phyloP scores from a whole-genome alignment of 2,797 vertebrate species.

The Spea hammondii region DNA sequence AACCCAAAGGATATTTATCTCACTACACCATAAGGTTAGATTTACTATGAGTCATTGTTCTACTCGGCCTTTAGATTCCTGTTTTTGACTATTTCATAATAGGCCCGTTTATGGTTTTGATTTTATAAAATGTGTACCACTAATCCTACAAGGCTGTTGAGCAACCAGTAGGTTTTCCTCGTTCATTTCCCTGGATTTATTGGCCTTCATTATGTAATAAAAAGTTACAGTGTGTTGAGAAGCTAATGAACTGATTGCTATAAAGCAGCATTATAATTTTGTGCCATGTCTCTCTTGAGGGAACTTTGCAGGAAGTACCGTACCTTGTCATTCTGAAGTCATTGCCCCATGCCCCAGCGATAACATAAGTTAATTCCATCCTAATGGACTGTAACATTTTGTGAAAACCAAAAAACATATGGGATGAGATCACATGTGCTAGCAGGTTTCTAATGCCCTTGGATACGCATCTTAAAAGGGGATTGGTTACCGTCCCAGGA shows the following conservation, averaged over 20 bases:
- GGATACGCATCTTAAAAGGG: too few relatives aligned
- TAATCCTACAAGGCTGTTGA: too few relatives aligned
- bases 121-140: too few relatives aligned
- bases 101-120: too few relatives aligned
- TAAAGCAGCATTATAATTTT: constrained; percentile 10
- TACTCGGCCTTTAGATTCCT: too few relatives aligned
- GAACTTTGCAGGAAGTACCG: not conserved
- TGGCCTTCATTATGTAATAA: not conserved
- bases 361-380: constrained; percentile 1
- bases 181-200: constrained; percentile 12
- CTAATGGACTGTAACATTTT: constrained; percentile 17
- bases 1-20: too few relatives aligned
- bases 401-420: constrained; percentile 6
- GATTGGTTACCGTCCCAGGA: too few relatives aligned
- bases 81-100: too few relatives aligned
- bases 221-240: constrained; percentile 1
- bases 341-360: not conserved
- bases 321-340: constrained; percentile 1
- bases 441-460: constrained; percentile 8
- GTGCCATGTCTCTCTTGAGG: not conserved
- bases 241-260: constrained; percentile 8
- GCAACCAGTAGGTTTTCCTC: not conserved
- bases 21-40: too few relatives aligned
- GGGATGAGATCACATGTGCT: not conserved
- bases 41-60: too few relatives aligned